Evolutionary conservation across 2,797 vertebrate genomes (phyloP), one percentile per base, ranked within the genome.

Genomic region (Peromyscus aztecus): DNA sequence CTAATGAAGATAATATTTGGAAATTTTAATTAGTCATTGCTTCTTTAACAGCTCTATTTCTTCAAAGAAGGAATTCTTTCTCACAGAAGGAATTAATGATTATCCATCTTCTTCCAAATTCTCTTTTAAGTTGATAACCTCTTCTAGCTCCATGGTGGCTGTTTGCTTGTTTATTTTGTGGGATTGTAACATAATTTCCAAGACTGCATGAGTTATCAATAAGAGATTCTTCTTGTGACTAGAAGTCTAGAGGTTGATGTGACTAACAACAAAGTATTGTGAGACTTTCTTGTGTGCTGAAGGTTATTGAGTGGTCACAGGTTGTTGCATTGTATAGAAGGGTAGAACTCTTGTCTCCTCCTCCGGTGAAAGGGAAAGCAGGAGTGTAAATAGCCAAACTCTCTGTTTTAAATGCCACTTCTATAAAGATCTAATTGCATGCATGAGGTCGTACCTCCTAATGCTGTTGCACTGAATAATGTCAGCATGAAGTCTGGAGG

Each of bases 381-480:
- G 6, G 43, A 4, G 0, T 6, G 6, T 5, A n/a, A 43, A 81
- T 2, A 4, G 19, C 0, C 2, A 31, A 55, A 82, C 8, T 46
- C 0, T 16, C 1, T 40, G 4, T 43, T 21, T 17, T 10, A 92
- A 65, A 3, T 4, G 4, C 57, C 14, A 37, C 13, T 40, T 82
- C 63, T 87, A 55, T 19, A 12, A 55, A 46, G 2, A 12, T 10
- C n/a, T 73, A 46, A 46, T 9, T 4, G 27, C 9, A 76, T n/a
- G 16, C 16, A 73, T 23, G 1, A 65, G 14, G 8, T 9, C 16
- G 27, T 55, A 61, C 21, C 5, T 46, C 4, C 11, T 29, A 27
- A 63, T 19, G 2, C 8, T 55, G 21, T 16, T 73, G 4, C 55
- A 43, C 2, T 55, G 27, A 16, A 49, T 19, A 63, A 17, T 40